Conservation (phyloP, 2,797 vertebrate genomes). For the Eptatretus atami region DNA sequence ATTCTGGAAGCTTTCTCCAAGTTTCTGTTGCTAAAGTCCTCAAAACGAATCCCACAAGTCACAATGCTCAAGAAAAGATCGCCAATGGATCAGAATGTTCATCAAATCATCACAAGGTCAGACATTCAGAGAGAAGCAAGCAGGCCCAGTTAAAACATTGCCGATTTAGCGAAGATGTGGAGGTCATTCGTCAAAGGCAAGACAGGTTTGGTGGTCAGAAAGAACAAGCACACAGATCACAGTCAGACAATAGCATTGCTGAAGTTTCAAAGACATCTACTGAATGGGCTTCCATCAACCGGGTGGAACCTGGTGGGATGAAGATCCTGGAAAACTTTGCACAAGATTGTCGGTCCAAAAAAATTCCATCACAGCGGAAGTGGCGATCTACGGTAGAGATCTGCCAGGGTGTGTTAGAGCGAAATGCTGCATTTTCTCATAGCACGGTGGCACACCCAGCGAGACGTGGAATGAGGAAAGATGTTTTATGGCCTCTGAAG, state of each 20-base stretch:
- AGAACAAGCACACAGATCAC: background rate
- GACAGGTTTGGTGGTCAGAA: background rate
- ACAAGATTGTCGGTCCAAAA: background rate
- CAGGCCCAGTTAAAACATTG: slow-evolving; percentile 2
- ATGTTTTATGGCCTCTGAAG: too few species aligned
- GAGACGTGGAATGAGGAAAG: too few species aligned
- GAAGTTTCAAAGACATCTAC: background rate
- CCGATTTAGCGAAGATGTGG: slow-evolving; percentile 2
- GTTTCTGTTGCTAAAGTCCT: too few species aligned
- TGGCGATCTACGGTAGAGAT: background rate
- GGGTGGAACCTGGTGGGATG: background rate
- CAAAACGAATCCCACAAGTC: too few species aligned
- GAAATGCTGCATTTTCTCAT: background rate
- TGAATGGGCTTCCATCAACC: background rate
- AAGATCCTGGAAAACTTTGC: background rate
- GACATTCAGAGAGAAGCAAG: background rate
- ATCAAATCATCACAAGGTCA: too few species aligned
- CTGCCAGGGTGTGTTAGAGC: background rate
- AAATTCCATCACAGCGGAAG: slow-evolving; percentile 1
- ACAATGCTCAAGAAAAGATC: too few species aligned
- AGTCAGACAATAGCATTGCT: slow-evolving; percentile 2
- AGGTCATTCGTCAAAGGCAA: background rate
- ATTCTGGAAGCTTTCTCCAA: too few species aligned
- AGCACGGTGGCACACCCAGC: background rate
- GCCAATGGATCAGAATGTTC: too few species aligned